Evolutionary conservation across 2,888 invertebrate species (phyloP).

Genomic region (Conus canariensis): DNA sequence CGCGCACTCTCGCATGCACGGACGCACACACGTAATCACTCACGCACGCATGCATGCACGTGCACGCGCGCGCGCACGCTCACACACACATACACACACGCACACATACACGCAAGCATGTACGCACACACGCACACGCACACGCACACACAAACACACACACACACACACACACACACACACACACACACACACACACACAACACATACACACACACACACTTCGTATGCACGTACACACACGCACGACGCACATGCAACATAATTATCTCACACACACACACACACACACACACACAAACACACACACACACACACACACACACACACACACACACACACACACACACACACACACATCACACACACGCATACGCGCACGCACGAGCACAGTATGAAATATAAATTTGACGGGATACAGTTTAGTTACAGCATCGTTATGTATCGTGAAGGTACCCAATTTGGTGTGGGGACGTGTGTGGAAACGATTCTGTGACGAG

Average conservation of each 20-base stretch:
- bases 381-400: no score
- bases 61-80: not conserved
- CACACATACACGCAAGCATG: not conserved
- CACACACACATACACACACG: not conserved
- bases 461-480: no score
- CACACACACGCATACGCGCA: not conserved
- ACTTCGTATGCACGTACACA: not conserved
- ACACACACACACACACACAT: not conserved
- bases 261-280: not conserved
- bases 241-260: not conserved
- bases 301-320: not conserved
- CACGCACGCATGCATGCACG: not conserved
- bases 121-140: not conserved
- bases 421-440: no score
- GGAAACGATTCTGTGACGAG: no score
- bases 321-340: not conserved
- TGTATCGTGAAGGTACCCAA: no score
- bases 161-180: not conserved
- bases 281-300: not conserved
- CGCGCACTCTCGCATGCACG: not conserved
- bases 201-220: not conserved
- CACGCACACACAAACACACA: not conserved
- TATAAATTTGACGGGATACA: no score
- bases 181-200: not conserved
- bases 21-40: not conserved